Percentiles rank a stretch among this genome's conserved stretches.
Evolutionary conservation across 2,888 invertebrate species (phyloP).

Genomic region (Rapana venosa): DNA sequence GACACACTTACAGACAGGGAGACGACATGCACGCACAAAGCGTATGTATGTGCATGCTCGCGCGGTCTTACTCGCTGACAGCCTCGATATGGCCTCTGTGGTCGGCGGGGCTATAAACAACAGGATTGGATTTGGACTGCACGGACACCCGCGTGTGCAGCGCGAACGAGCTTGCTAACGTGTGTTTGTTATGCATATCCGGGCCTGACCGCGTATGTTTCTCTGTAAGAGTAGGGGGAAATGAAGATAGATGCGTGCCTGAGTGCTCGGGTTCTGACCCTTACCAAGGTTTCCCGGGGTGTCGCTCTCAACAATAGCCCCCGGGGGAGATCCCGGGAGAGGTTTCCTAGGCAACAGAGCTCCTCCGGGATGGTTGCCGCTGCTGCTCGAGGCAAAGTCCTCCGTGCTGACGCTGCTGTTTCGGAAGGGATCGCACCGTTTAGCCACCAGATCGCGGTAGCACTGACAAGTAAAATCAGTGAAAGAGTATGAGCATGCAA

Average conservation of each 20-base stretch:
- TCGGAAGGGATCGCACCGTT: constrained; percentile 66
- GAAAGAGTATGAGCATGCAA: neutral
- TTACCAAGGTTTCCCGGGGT: constrained; percentile 46
- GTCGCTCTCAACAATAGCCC: constrained; percentile 2
- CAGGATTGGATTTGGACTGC: neutral
- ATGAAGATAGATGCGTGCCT: no score
- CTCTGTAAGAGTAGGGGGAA: neutral
- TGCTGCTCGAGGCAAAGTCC: neutral
- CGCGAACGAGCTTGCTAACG: no score
- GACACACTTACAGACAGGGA: no score
- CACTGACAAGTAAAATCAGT: constrained; percentile 53
- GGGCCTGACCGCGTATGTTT: neutral
- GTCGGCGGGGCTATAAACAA: no score
- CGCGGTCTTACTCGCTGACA: constrained; percentile 7
- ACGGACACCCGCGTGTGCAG: neutral
- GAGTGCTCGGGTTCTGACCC: neutral
- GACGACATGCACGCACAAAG: neutral
- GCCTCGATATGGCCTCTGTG: no score
- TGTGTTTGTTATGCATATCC: neutral
- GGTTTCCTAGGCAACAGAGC: constrained; percentile 21
- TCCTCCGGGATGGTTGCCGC: neutral
- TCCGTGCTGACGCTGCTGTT: constrained; percentile 17
- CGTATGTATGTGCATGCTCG: constrained; percentile 16
- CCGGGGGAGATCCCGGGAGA: neutral
- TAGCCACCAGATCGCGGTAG: constrained; percentile 62